These are phyloP conservation scores for Marmota flaviventris DNA, from an alignment of 2,113 vertebrate genomes.

Conservation along the genomic window DNA sequence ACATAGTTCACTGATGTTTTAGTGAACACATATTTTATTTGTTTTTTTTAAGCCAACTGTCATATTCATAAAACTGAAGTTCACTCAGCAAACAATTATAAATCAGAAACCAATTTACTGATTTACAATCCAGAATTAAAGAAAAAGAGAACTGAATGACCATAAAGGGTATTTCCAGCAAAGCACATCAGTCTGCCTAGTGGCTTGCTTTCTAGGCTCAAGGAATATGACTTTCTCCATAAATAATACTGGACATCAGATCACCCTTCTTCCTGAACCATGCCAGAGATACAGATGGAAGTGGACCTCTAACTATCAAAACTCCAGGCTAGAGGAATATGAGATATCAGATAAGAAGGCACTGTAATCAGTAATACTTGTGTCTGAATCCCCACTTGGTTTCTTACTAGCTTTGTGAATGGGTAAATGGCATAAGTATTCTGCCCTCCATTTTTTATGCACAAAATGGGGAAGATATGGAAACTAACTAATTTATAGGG, in stretches of 20 bases:
- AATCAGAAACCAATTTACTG: background rate
- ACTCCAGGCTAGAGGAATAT: background rate
- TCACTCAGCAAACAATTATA: background rate
- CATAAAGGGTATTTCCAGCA: background rate
- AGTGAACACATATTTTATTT: background rate
- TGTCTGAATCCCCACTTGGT: background rate
- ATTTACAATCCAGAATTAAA: background rate
- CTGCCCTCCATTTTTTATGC: background rate
- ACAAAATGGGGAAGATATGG: background rate
- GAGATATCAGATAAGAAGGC: background rate
- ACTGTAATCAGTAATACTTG: background rate
- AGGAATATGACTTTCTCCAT: conserved; percentile 8
- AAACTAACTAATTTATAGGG: background rate
- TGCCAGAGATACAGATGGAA: background rate
- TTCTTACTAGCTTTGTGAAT: background rate
- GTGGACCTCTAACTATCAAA: too few relatives aligned
- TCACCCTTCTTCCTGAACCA: background rate
- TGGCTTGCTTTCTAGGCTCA: background rate
- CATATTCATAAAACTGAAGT: background rate
- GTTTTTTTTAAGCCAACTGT: background rate
- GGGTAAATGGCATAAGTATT: background rate
- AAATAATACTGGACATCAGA: background rate
- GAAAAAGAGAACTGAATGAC: too few relatives aligned
- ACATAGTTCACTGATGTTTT: background rate
- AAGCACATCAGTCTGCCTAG: background rate